These are phyloP conservation scores for Xyrichtys novacula DNA, from an alignment of 2,797 vertebrate species.

Conservation along the genomic window DNA sequence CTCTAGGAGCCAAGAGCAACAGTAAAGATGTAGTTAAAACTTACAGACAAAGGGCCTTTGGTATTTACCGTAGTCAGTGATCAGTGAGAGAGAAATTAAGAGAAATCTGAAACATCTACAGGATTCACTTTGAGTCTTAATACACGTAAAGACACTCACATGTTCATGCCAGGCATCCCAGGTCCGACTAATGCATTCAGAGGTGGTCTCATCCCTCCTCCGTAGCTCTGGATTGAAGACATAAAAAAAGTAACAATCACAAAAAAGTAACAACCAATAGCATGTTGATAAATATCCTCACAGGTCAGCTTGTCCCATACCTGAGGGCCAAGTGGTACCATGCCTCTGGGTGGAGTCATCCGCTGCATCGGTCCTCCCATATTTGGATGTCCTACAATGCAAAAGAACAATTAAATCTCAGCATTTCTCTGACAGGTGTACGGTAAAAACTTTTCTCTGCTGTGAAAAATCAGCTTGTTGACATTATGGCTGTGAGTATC, in stretches of 20 bases:
- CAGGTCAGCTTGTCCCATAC: slow-evolving; percentile 75
- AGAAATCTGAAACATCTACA: slow-evolving; percentile 6
- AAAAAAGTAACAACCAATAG: not conserved
- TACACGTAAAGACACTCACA: slow-evolving; percentile 86
- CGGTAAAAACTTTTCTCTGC: too few species aligned
- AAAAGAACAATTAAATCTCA: slow-evolving; percentile 22
- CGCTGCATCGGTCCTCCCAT: slow-evolving; percentile 98
- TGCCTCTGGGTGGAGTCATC: slow-evolving; percentile 97
- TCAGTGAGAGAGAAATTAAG: slow-evolving; percentile 2
- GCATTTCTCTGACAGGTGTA: not conserved
- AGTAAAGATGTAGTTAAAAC: slow-evolving; percentile 32
- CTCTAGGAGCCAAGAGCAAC: slow-evolving; percentile 9
- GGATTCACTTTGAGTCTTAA: not conserved
- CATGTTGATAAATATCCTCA: not conserved
- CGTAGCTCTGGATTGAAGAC: slow-evolving; percentile 90
- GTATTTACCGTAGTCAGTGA: slow-evolving; percentile 2
- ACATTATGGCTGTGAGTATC: too few species aligned
- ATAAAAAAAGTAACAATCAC: not conserved
- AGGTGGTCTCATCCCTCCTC: slow-evolving; percentile 98
- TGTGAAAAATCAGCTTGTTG: too few species aligned
- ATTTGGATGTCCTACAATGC: slow-evolving; percentile 92
- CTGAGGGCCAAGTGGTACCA: slow-evolving; percentile 97
- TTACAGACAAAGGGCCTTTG: slow-evolving; percentile 2
- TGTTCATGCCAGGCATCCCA: slow-evolving; percentile 98
- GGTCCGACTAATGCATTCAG: slow-evolving; percentile 97